These are phyloP conservation scores for Alcis repandata DNA, from an alignment of 2,888 invertebrate species.

Conservation along the genomic window DNA sequence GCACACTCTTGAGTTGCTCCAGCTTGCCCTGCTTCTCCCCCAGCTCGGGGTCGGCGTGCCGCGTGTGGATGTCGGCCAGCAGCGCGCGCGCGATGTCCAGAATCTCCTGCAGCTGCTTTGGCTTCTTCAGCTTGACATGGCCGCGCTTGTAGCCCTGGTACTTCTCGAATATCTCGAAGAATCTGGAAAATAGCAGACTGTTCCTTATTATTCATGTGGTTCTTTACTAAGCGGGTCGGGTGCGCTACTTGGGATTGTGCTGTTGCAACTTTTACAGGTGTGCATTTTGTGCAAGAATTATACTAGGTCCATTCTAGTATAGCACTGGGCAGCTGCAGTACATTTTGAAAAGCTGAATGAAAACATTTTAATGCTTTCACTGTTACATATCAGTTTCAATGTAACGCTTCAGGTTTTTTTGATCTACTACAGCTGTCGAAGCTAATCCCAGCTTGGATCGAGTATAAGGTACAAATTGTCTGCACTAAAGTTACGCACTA, in stretches of 20 bases:
- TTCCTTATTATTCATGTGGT: slow-evolving; percentile 32
- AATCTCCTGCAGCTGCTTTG: slow-evolving; percentile 98
- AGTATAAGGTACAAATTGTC: no score
- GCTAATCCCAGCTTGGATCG: no score
- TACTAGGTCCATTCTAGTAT: no score
- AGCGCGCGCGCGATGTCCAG: slow-evolving; percentile 97
- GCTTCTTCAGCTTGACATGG: slow-evolving; percentile 98
- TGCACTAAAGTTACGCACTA: neutral
- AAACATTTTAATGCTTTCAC: no score
- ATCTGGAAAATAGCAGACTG: slow-evolving; percentile 84
- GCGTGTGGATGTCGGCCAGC: slow-evolving; percentile 95
- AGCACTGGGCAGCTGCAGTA: no score
- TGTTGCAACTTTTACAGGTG: neutral
- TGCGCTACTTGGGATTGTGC: neutral
- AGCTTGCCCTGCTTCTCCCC: slow-evolving; percentile 99
- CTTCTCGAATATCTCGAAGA: slow-evolving; percentile 99
- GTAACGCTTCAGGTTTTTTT: no score
- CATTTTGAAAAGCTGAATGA: no score
- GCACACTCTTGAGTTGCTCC: slow-evolving; percentile 98
- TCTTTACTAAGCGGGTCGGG: slow-evolving; percentile 5
- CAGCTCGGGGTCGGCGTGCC: slow-evolving; percentile 95
- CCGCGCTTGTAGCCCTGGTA: slow-evolving; percentile 98
- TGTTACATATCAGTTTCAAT: no score
- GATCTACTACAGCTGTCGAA: no score
- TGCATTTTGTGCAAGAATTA: neutral